Conservation (phyloP, 2,888 invertebrate genomes). For the Serrognathus titanus region DNA sequence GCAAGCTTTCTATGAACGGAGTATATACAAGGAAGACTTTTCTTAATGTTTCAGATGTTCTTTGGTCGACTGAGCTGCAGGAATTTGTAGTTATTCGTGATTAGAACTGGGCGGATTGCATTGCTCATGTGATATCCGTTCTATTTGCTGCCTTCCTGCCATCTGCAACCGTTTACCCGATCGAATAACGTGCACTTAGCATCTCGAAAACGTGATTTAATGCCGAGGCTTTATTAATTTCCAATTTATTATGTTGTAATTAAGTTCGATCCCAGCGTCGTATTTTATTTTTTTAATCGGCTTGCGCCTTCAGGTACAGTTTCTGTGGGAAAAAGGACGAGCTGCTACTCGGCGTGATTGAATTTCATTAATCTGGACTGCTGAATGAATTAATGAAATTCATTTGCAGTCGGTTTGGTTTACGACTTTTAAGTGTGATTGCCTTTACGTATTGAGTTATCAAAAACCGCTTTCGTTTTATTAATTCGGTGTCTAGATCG, state of each 20-base stretch:
- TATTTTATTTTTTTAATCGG: neutral
- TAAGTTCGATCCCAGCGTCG: neutral
- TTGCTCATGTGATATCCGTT: constrained; percentile 21
- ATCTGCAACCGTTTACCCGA: neutral
- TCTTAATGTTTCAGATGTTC: constrained; percentile 27
- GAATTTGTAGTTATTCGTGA: constrained; percentile 44
- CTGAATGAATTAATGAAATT: no score
- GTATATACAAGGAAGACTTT: constrained; percentile 27
- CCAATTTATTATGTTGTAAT: constrained; percentile 2
- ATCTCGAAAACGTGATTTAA: neutral
- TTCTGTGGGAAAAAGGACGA: no score
- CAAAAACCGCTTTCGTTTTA: no score
- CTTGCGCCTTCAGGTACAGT: no score
- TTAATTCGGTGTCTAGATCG: no score
- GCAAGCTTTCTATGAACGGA: constrained; percentile 13
- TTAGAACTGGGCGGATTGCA: constrained; percentile 43
- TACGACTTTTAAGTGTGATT: no score
- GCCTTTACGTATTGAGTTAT: no score
- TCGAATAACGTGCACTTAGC: neutral
- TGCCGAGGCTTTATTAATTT: neutral
- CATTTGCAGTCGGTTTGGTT: no score
- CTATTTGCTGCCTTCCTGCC: constrained; percentile 2
- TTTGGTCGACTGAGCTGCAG: constrained; percentile 40
- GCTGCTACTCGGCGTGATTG: no score
- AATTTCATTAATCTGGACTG: no score